A percentile compares a stretch with the other conserved stretches of the same genome.
phyloP scores from a whole-genome alignment of 2,888 invertebrate genomes.

The Perdita meconis region DNA sequence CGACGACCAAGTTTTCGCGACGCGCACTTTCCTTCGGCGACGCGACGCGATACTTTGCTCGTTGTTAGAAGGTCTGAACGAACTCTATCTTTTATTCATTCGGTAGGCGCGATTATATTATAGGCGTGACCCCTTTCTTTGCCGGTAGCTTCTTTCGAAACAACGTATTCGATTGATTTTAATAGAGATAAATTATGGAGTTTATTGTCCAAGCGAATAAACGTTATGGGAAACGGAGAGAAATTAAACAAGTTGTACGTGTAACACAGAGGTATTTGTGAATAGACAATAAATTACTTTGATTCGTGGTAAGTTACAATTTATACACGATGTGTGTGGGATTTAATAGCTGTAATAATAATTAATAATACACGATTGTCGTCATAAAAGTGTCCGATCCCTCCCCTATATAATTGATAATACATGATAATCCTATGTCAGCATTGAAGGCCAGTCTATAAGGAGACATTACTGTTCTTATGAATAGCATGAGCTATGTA shows the following conservation, averaged over 20 bases:
- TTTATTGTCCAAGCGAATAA: not conserved
- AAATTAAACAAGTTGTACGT: not conserved
- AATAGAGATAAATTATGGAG: not conserved
- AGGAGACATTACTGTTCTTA: not conserved
- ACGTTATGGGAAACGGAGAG: not conserved
- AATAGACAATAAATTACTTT: conserved; percentile 11
- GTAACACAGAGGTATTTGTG: not conserved
- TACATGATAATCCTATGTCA: conserved; percentile 16
- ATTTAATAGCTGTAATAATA: conserved; percentile 27
- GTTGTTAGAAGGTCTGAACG: not conserved
- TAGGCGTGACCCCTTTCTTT: not conserved
- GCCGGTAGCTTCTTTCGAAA: not conserved
- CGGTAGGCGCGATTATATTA: not conserved
- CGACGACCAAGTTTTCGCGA: not conserved
- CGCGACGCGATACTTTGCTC: not conserved
- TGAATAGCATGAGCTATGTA: no score
- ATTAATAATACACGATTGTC: conserved; percentile 19
- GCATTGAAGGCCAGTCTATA: no score
- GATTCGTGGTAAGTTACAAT: not conserved
- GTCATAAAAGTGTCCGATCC: conserved; percentile 10
- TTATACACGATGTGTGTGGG: conserved; percentile 9
- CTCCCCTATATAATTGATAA: conserved; percentile 22
- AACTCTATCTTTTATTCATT: conserved; percentile 11
- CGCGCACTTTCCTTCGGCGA: not conserved
- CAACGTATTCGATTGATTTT: not conserved